Conservation (phyloP, 2,888 invertebrate genomes). For the Lepidocyrtinus sp. region DNA sequence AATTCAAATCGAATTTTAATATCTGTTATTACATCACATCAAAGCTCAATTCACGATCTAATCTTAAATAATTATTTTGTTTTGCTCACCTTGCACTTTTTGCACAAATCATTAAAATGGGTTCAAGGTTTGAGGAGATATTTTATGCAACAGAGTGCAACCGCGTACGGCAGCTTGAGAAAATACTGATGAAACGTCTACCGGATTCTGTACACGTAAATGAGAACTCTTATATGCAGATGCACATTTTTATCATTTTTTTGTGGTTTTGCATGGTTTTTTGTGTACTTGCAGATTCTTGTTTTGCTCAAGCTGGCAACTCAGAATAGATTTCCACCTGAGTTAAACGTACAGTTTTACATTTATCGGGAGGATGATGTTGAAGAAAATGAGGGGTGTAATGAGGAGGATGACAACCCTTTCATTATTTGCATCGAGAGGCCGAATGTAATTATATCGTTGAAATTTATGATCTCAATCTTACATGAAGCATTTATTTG, state of each 20-base stretch:
- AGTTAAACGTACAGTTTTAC: conserved; percentile 12
- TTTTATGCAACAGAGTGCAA: neutral
- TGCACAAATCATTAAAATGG: neutral
- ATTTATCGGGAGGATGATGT: neutral
- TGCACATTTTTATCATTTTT: neutral
- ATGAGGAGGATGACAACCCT: neutral
- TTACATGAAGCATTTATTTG: neutral
- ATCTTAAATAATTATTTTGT: no score
- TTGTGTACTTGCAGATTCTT: conserved; percentile 18
- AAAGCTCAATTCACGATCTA: no score
- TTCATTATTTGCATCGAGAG: conserved; percentile 29
- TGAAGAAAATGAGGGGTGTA: neutral
- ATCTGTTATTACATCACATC: no score
- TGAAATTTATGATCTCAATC: no score
- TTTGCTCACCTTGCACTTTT: no score
- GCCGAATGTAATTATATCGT: conserved; percentile 17
- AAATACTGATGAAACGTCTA: neutral
- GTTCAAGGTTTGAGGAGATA: neutral
- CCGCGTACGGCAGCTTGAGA: neutral
- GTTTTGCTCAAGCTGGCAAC: conserved; percentile 11
- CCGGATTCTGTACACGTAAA: neutral
- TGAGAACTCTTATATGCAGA: neutral
- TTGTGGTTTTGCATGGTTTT: neutral
- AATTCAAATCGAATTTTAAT: no score
- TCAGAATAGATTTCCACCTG: conserved; percentile 6